These are phyloP conservation scores for Psittacula cyanocephala DNA, from an alignment of 2,113 vertebrate genomes.

Conservation along the genomic window DNA sequence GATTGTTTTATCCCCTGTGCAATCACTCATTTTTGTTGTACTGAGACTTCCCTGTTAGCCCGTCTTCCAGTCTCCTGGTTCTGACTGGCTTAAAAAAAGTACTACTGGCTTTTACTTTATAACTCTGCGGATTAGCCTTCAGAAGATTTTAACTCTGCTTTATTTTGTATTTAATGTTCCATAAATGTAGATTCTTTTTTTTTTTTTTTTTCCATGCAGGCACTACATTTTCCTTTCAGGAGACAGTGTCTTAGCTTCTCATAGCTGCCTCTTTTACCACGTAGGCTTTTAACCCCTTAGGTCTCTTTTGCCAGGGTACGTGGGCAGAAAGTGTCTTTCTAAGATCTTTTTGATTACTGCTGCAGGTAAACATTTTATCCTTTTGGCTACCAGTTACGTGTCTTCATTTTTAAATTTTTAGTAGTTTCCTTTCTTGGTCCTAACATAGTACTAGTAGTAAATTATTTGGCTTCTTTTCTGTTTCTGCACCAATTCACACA, in stretches of 20 bases:
- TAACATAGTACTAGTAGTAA: background rate
- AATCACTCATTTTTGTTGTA: background rate
- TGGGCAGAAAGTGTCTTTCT: background rate
- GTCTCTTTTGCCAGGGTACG: background rate
- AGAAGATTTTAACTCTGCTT: background rate
- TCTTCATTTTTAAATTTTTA: background rate
- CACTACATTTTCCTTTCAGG: background rate
- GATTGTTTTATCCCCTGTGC: background rate
- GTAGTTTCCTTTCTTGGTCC: background rate
- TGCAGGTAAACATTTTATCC: background rate
- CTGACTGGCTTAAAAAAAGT: background rate
- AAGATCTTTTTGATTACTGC: background rate
- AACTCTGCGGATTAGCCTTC: background rate
- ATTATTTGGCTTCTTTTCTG: background rate
- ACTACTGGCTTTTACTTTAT: background rate
- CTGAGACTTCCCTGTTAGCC: rapidly evolving
- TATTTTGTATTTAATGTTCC: background rate
- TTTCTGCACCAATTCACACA: background rate
- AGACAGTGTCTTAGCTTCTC: background rate
- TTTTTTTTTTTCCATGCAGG: background rate
- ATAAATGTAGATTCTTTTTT: background rate
- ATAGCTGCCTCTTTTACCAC: background rate
- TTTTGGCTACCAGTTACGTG: background rate
- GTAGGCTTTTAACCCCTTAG: background rate
- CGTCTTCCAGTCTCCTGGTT: background rate